Evolutionary conservation across 1,140 invertebrate species (phyloP), one percentile per base, ranked within the genome.

Genomic region (Lutraria rhynchaena): DNA sequence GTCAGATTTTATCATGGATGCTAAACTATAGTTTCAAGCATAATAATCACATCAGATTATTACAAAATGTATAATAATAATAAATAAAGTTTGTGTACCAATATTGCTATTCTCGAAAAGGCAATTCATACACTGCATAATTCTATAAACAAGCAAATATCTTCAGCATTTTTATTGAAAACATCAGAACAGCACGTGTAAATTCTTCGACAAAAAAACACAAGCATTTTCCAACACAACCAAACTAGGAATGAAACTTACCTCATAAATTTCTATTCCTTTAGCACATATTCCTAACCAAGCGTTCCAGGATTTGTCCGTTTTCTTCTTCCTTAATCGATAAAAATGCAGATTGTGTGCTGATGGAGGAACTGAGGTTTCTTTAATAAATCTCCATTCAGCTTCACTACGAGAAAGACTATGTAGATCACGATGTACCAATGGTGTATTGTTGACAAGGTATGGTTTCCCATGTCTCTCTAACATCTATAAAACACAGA

Each of bases 261-360:
- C 90, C 86, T 92, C 93, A 89, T 96, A 95, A 58, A 98, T 95
- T 91, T 96, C 95, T 57, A 98, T 95, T 24, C 97, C 97, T 86
- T 95, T 95, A 35, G 96, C 96, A 85, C 96, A 97, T 58, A 92
- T 89, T 22, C 89, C 92, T 49, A 93, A 82, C 89, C 92, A 92
- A 17, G 89, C 89, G 73, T 91, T 92, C 78, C 88, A 88, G 15
- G 84, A 77, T 80, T 92, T 92, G 71, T 93, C 92, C 80, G 95
- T 95, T 93, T 98, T 99, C 82, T 95, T 95, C 85, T 96, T 95
- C 29, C 87, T 83, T 87, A 99, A 94, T 53, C 96, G 94, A 92
- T 98, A 99, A 63, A 98, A 94, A 92, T 99, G 98, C 49, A 98
- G 95, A 93, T 98, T 98, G 87, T 97, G 96, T 86, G 97, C 96